Conservation (phyloP, 2,797 vertebrate genomes). For the Brachyrhaphis roseni region DNA sequence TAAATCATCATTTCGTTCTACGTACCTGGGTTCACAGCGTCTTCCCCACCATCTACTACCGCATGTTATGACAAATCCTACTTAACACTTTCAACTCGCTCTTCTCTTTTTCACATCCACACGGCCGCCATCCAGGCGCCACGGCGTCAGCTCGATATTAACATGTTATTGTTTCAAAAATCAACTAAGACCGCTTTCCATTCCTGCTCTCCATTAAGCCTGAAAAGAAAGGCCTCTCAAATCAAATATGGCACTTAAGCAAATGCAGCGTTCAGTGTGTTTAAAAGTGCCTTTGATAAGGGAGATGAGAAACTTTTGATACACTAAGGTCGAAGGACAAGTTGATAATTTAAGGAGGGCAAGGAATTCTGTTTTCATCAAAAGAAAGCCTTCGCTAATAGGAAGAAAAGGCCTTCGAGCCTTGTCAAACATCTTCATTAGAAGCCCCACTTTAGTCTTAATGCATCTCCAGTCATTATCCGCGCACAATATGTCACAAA, state of each 20-base stretch:
- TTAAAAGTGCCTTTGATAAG: constrained; percentile 61
- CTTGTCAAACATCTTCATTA: constrained; percentile 72
- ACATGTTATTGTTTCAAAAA: constrained; percentile 43
- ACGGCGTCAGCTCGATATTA: constrained; percentile 32
- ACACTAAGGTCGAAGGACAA: constrained; percentile 66
- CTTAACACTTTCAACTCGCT: background rate
- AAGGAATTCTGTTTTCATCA: constrained; percentile 71
- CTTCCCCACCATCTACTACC: too few relatives aligned
- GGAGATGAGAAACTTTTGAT: constrained; percentile 63
- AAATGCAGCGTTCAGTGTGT: constrained; percentile 43
- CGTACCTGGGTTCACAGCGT: too few relatives aligned
- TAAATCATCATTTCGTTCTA: too few relatives aligned
- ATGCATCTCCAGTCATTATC: constrained; percentile 77
- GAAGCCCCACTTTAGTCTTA: constrained; percentile 71
- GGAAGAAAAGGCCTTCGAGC: constrained; percentile 67
- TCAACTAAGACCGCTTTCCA: constrained; percentile 37
- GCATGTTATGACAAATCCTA: background rate
- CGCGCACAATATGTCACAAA: constrained; percentile 67
- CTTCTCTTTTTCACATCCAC: constrained; percentile 3
- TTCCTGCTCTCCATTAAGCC: constrained; percentile 53
- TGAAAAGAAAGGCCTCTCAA: constrained; percentile 53
- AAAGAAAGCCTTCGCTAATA: constrained; percentile 56
- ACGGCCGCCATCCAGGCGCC: background rate
- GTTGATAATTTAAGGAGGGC: constrained; percentile 65
- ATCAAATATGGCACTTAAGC: constrained; percentile 54